These are phyloP conservation scores for Chalcosyrphus nemorum DNA, from an alignment of 2,888 invertebrate species.

Conservation along the genomic window DNA sequence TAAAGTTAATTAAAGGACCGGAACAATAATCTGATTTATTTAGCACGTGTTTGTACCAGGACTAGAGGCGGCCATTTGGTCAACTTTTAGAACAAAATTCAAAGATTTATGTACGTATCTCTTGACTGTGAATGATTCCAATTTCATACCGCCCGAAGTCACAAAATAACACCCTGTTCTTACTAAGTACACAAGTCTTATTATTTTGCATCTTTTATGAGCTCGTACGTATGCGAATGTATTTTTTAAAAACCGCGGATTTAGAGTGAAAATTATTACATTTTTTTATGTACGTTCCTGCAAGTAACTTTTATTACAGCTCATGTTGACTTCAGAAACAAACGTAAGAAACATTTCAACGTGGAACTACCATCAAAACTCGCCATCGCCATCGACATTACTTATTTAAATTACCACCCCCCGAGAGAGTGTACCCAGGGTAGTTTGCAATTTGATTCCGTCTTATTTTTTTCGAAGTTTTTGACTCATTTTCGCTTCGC, in stretches of 20 bases:
- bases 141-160: too few species aligned
- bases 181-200: too few species aligned
- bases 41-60: too few species aligned
- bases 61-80: too few species aligned
- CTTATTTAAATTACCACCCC: slow-evolving; percentile 52
- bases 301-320: slow-evolving; percentile 18
- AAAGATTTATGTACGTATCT: too few species aligned
- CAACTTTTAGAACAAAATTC: too few species aligned
- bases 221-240: background rate
- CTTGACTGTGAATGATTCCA: too few species aligned
- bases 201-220: background rate
- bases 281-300: slow-evolving; percentile 4
- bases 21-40: too few species aligned
- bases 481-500: slow-evolving; percentile 37
- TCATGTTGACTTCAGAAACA: background rate
- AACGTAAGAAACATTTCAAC: slow-evolving; percentile 32
- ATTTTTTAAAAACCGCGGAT: background rate
- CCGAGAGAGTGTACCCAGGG: background rate
- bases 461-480: slow-evolving; percentile 34
- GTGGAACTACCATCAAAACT: slow-evolving; percentile 45
- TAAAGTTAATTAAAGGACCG: too few species aligned
- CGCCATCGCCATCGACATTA: slow-evolving; percentile 41
- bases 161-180: too few species aligned
- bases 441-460: slow-evolving; percentile 19
- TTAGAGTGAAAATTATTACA: background rate